Conservation (phyloP, 2,113 vertebrate species). For the Elanoides forficatus region DNA sequence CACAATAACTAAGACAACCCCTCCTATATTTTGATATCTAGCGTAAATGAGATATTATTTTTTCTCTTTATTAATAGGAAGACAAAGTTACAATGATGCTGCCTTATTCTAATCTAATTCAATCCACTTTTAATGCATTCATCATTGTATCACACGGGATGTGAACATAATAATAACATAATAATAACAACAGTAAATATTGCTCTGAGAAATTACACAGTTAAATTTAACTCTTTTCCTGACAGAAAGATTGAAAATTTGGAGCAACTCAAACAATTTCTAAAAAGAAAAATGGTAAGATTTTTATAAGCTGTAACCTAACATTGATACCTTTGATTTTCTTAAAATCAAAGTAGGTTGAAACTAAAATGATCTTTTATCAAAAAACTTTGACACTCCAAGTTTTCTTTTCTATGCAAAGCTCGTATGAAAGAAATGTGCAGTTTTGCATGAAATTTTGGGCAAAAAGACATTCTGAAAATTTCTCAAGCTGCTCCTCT, state of each 20-base stretch:
- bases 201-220: not conserved
- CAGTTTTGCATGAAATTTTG: not conserved
- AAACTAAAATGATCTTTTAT: not conserved
- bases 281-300: not conserved
- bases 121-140: not conserved
- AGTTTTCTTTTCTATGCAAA: not conserved
- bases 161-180: not conserved
- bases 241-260: not conserved
- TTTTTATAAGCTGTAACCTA: not conserved
- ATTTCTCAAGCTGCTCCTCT: not conserved
- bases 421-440: not conserved
- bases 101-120: not conserved
- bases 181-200: not conserved
- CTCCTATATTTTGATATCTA: not conserved
- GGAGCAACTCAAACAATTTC: not conserved
- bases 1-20: not conserved
- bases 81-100: not conserved
- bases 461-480: not conserved
- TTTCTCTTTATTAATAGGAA: not conserved
- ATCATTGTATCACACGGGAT: not conserved
- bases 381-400: not conserved
- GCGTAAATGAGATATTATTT: not conserved
- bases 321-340: not conserved
- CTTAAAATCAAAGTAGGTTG: not conserved
- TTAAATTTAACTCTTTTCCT: not conserved